A percentile compares a stretch with the other conserved stretches of the same genome.
These are phyloP conservation scores for Epicampocera succincta DNA, from an alignment of 2,888 invertebrate genomes.

Conservation along the genomic window DNA sequence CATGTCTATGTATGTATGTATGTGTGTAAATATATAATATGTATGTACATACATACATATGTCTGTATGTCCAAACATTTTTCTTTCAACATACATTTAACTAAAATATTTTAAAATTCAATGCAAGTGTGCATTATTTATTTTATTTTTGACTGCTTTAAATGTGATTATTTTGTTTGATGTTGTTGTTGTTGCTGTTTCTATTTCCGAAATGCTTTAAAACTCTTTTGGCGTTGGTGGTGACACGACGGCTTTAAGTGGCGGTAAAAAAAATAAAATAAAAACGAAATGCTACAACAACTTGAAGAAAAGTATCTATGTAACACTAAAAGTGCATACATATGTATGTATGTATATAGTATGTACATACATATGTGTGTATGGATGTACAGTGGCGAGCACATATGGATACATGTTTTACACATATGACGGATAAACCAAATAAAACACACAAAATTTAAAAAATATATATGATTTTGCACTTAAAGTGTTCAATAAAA, in stretches of 20 bases:
- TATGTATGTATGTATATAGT: slow-evolving; percentile 11
- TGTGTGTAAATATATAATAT: not conserved
- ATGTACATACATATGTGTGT: not conserved
- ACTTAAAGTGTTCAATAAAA: too few species aligned
- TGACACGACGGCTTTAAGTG: not conserved
- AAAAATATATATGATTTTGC: too few species aligned
- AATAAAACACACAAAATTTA: too few species aligned
- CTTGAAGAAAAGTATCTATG: not conserved
- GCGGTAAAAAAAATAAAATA: slow-evolving; percentile 13
- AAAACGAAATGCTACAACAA: slow-evolving; percentile 24
- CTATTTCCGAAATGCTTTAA: slow-evolving; percentile 37
- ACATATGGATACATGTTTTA: too few species aligned
- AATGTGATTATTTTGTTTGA: not conserved
- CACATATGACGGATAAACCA: too few species aligned
- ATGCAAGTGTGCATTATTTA: slow-evolving; percentile 39
- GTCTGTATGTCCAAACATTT: slow-evolving; percentile 4
- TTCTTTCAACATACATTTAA: slow-evolving; percentile 14
- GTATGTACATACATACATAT: slow-evolving; percentile 1
- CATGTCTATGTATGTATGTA: too few species aligned
- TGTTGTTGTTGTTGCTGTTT: slow-evolving; percentile 10
- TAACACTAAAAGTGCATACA: slow-evolving; percentile 19
- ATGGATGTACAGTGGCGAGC: too few species aligned
- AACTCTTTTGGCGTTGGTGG: slow-evolving; percentile 39
- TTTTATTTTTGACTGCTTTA: slow-evolving; percentile 32
- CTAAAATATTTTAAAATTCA: slow-evolving; percentile 55